Conservation (phyloP, 2,113 vertebrate genomes). For the Crotophaga sulcirostris region DNA sequence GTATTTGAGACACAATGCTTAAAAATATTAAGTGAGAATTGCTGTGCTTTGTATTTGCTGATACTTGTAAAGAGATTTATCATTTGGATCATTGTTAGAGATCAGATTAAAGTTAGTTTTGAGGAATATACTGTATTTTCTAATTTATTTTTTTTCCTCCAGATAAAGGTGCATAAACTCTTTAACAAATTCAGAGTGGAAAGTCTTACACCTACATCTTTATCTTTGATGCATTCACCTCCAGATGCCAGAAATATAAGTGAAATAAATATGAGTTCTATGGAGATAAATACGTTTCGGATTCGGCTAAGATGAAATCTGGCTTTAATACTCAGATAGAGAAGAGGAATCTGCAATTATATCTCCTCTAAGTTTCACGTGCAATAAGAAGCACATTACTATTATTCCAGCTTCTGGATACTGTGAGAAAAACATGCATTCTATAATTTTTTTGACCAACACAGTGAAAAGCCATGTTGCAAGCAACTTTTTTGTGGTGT, state of each 20-base stretch:
- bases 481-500: background rate
- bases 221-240: constrained; percentile 83
- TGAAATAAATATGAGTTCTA: constrained; percentile 81
- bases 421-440: constrained; percentile 72
- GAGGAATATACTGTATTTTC: background rate
- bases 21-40: background rate
- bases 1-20: background rate
- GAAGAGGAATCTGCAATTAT: constrained; percentile 54
- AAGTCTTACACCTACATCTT: constrained; percentile 75
- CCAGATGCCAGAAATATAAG: constrained; percentile 68
- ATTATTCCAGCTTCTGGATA: constrained; percentile 73
- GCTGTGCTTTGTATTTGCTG: no score
- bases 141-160: constrained; percentile 33
- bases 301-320: constrained; percentile 79
- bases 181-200: constrained; percentile 77
- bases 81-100: background rate
- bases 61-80: background rate
- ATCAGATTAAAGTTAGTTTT: background rate
- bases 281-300: constrained; percentile 86
- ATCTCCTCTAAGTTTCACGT: constrained; percentile 65
- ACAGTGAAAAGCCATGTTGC: constrained; percentile 76
- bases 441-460: constrained; percentile 52
- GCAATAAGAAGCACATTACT: constrained; percentile 79
- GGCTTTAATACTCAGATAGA: constrained; percentile 13
- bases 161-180: constrained; percentile 79